Evolutionary conservation across 2,113 vertebrate species (phyloP), one percentile per base, ranked within the genome.

Genomic region (Sula dactylatra): DNA sequence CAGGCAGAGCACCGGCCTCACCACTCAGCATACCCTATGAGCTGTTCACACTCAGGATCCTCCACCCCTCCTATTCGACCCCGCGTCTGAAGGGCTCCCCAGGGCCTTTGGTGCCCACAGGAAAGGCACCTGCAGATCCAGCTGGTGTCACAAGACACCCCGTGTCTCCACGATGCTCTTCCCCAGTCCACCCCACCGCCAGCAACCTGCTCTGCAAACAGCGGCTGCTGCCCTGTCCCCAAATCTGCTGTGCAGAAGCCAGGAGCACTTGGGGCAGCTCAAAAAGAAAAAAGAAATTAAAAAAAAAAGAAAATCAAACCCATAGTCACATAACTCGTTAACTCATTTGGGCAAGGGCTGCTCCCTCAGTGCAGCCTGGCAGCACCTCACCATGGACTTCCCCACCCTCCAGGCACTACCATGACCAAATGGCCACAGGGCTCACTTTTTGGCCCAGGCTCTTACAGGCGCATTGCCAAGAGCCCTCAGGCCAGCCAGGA

Each of bases 101-200:
- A 4, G 17, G 52, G 44, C 24, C 44, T 82, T 49, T 0, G 1
- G 19, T 20, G 11, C 27, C 64, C 8, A 3, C 7, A 8, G n/a
- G 47, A 55, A 78, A 6, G 1, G 6, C 15, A 6, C 42, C 52
- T 34, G 0, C 6, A 13, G 67, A 27, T 77, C 15, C 78, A 70
- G 62, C 15, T 6, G 1, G 32, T 8, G 13, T 44, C 79, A 73
- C 24, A n/a, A 21, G 11, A 62, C 38, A 58, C 19, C 32, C 44
- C 2, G 0, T 0, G 0, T 13, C 55, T 50, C 61, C 7, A 3
- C 0, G 34, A 7, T 3, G 27, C 25, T 72, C 49, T 47, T 64
- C 26, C 31, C 21, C 47, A 0, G 0, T 5, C 36, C 69, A 40
- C 69, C 22, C 17, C 54, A 31, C 27, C 31, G 44, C 13, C 50